Conservation (phyloP, 2,113 vertebrate species). For the Alethe diademata region DNA sequence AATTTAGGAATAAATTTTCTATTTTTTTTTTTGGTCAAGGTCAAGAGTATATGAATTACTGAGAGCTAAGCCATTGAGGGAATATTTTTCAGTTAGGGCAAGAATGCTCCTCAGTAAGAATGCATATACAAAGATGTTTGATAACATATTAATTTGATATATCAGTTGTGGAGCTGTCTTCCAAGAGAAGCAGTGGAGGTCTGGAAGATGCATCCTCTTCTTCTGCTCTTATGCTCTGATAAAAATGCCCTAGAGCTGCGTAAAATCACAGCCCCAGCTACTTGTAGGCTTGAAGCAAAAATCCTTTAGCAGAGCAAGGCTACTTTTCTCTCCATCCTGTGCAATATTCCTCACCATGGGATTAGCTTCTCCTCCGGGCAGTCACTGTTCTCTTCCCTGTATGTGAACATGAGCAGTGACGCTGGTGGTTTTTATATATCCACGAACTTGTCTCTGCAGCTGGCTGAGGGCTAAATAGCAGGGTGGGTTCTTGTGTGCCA, state of each 20-base stretch:
- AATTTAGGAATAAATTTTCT: neutral
- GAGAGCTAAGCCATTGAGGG: neutral
- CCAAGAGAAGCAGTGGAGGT: neutral
- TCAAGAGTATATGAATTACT: fast-evolving
- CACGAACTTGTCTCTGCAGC: neutral
- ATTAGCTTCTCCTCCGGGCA: neutral
- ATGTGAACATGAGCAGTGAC: neutral
- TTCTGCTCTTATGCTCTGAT: neutral
- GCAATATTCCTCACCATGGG: neutral
- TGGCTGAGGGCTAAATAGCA: neutral
- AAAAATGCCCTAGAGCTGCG: neutral
- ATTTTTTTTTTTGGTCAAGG: neutral
- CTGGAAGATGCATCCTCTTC: fast-evolving
- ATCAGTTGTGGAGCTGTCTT: neutral
- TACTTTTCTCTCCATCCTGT: neutral
- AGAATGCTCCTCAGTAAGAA: neutral
- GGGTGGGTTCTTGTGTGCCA: neutral
- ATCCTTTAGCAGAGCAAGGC: neutral
- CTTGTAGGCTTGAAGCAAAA: neutral
- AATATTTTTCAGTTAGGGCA: neutral
- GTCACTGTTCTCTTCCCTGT: neutral
- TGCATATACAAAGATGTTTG: neutral
- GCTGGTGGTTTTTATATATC: neutral
- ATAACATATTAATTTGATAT: neutral
- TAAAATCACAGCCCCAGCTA: neutral